A percentile compares a stretch with the other conserved stretches of the same genome.
Conservation (phyloP, 2,797 vertebrate species). For the Coluber constrictor region DNA sequence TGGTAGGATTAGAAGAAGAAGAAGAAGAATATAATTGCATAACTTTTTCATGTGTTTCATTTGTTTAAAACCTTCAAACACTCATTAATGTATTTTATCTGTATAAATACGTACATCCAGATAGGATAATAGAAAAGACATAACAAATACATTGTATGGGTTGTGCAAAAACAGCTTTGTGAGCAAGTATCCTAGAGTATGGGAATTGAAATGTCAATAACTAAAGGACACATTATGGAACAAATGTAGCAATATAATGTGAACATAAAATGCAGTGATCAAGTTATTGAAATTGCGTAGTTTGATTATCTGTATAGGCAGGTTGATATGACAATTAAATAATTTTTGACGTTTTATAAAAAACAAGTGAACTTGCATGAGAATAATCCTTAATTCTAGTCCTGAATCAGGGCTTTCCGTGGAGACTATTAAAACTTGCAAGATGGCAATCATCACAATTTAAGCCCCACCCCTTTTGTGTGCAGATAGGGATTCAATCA, state of each 20-base stretch:
- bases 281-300: constrained; percentile 63
- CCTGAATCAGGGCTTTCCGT: neutral
- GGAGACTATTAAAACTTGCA: neutral
- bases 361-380: neutral
- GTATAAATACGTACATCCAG: neutral
- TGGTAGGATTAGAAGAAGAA: neutral
- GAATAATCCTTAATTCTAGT: neutral
- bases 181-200: neutral
- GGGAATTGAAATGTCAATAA: constrained; percentile 26
- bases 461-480: neutral
- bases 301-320: constrained; percentile 24
- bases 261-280: constrained; percentile 39
- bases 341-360: neutral
- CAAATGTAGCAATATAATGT: constrained; percentile 42
- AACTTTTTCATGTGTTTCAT: neutral
- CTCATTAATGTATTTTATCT: neutral
- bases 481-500: neutral
- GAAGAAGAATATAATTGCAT: neutral
- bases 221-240: constrained; percentile 39
- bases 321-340: neutral
- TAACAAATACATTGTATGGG: neutral
- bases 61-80: neutral
- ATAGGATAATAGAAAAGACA: neutral
- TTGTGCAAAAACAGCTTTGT: neutral
- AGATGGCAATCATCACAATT: neutral